These are phyloP conservation scores for Choloepus hoffmanni DNA, from an alignment of 2,113 vertebrate genomes.

Conservation along the genomic window DNA sequence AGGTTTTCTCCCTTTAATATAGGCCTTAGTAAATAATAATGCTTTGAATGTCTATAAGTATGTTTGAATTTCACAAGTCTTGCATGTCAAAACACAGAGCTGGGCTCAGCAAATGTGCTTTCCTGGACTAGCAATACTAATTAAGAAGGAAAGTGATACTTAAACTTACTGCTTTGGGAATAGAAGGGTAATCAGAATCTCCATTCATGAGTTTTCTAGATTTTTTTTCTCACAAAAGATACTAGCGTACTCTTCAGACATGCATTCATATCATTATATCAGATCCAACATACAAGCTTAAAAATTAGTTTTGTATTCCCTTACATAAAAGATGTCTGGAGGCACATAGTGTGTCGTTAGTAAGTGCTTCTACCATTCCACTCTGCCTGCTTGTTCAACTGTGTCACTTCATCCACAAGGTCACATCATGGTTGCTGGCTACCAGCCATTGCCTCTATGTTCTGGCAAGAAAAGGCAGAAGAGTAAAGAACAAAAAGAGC, in stretches of 20 bases:
- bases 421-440: neutral
- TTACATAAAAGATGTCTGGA: neutral
- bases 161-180: slow-evolving; percentile 54
- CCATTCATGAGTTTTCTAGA: slow-evolving; percentile 36
- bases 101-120: slow-evolving; percentile 48
- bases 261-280: neutral
- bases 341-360: neutral
- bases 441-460: neutral
- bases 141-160: slow-evolving; percentile 49
- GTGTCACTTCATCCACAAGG: neutral
- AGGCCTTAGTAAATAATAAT: slow-evolving; percentile 65
- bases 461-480: neutral
- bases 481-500: neutral
- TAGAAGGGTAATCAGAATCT: slow-evolving; percentile 43
- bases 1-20: slow-evolving; percentile 68
- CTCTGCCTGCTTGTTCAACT: neutral
- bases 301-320: neutral
- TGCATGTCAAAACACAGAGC: slow-evolving; percentile 77
- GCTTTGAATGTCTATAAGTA: slow-evolving; percentile 58
- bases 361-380: neutral
- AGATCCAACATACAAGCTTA: neutral
- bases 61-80: slow-evolving; percentile 77
- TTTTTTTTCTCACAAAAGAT: neutral
- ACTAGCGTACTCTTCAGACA: neutral
- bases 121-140: slow-evolving; percentile 41